A percentile compares a stretch with the other conserved stretches of the same genome.
Conservation (phyloP, 2,113 vertebrate genomes). For the Haliaeetus leucogaster region DNA sequence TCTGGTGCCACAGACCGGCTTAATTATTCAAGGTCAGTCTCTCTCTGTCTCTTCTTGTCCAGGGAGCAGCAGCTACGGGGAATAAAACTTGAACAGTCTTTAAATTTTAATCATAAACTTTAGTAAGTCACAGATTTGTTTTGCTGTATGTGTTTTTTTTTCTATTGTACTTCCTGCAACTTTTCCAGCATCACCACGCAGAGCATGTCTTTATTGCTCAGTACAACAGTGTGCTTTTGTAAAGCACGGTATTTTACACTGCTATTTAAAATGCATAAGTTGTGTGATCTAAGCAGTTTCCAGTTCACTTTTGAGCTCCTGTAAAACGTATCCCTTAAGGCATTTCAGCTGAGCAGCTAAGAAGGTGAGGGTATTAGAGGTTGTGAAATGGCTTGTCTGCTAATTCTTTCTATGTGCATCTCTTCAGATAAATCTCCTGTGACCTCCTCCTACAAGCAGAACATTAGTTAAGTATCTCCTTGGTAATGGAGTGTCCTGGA, state of each 20-base stretch:
- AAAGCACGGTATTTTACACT: background rate
- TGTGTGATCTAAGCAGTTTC: constrained; percentile 67
- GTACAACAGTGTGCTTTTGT: constrained; percentile 20
- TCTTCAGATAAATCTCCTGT: constrained; percentile 64
- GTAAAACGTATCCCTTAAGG: constrained; percentile 58
- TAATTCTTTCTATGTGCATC: constrained; percentile 60
- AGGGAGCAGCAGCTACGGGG: constrained; percentile 40
- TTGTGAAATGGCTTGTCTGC: constrained; percentile 64
- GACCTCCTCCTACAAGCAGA: constrained; percentile 59
- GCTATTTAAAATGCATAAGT: constrained; percentile 65
- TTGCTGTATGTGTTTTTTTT: background rate
- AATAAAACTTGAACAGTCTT: constrained; percentile 56
- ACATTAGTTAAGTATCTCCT: constrained; percentile 59
- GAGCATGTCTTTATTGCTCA: background rate
- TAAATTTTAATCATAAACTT: constrained; percentile 65
- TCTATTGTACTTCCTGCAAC: background rate
- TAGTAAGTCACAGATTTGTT: constrained; percentile 35
- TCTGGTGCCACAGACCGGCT: constrained; percentile 49
- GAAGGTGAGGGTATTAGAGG: constrained; percentile 60
- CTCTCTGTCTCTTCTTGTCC: constrained; percentile 41
- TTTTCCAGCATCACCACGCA: background rate
- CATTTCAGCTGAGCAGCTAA: constrained; percentile 30
- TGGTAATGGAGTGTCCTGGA: constrained; percentile 50
- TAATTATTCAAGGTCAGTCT: constrained; percentile 65
- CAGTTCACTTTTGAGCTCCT: constrained; percentile 59